phyloP scores from a whole-genome alignment of 2,888 invertebrate species.

The Meiosimyza decipiens region DNA sequence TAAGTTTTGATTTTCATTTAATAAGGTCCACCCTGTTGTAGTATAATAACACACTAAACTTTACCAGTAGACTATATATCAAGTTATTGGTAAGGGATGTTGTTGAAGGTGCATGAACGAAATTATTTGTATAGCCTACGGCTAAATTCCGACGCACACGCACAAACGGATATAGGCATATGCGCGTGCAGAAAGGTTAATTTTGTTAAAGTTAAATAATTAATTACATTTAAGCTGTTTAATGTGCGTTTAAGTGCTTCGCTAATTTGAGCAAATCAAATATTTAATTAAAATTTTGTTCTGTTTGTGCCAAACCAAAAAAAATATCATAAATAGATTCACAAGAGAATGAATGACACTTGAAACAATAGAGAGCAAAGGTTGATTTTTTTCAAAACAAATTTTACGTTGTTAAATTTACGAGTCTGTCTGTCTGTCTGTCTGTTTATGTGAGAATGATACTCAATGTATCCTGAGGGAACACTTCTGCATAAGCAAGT shows the following conservation, averaged over 20 bases:
- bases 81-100: background rate
- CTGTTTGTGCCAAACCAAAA: too few species aligned
- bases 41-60: too few species aligned
- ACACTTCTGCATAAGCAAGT: conserved; percentile 42
- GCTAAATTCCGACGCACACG: conserved; percentile 17
- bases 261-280: conserved; percentile 47
- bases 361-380: too few species aligned
- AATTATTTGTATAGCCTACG: conserved; percentile 13
- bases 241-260: conserved; percentile 56
- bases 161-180: conserved; percentile 19
- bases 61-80: too few species aligned
- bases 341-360: too few species aligned
- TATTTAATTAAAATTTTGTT: conserved; percentile 57
- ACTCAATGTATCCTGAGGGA: conserved; percentile 32
- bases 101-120: background rate
- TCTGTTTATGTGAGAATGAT: too few species aligned
- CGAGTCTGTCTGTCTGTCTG: too few species aligned
- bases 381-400: too few species aligned
- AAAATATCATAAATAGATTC: too few species aligned
- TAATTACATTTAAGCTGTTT: conserved; percentile 57
- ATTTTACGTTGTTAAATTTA: too few species aligned
- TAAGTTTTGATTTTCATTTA: too few species aligned
- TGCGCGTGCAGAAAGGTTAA: conserved; percentile 46
- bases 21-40: too few species aligned
- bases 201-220: conserved; percentile 59